Percentiles rank a stretch among this genome's conserved stretches.
Conservation (phyloP, 1,140 invertebrate species). For the Ceratina australensis region DNA sequence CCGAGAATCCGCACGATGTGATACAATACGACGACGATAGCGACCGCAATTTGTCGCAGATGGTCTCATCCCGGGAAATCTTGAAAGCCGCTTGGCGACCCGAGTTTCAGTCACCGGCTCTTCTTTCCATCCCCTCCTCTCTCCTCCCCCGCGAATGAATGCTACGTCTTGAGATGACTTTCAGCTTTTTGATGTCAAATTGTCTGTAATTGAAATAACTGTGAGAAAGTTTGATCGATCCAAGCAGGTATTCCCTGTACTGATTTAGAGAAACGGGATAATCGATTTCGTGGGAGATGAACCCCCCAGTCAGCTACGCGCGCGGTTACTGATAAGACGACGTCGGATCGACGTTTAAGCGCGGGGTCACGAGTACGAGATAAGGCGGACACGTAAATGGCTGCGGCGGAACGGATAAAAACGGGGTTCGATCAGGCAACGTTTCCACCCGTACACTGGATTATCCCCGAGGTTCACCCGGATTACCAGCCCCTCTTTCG, state of each 20-base stretch:
- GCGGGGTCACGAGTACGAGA: slow-evolving; percentile 57
- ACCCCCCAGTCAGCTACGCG: slow-evolving; percentile 37
- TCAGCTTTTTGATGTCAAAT: too few species aligned
- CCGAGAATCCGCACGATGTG: slow-evolving; percentile 25
- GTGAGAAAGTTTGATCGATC: slow-evolving; percentile 24
- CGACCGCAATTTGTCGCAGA: slow-evolving; percentile 51
- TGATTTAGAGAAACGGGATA: slow-evolving; percentile 20
- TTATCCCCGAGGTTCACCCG: slow-evolving; percentile 58
- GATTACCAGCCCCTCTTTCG: slow-evolving; percentile 51
- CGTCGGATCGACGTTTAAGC: slow-evolving; percentile 60
- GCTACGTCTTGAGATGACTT: too few species aligned
- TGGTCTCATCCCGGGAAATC: slow-evolving; percentile 43
- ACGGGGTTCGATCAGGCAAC: slow-evolving; percentile 56
- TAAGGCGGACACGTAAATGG: slow-evolving; percentile 63
- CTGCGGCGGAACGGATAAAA: slow-evolving; percentile 58
- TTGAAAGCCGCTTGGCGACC: slow-evolving; percentile 25
- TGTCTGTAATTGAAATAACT: too few species aligned
- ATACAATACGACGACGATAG: slow-evolving; percentile 28
- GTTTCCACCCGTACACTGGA: slow-evolving; percentile 48
- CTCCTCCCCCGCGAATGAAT: neutral
- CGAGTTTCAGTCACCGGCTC: slow-evolving; percentile 27
- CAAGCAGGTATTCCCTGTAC: neutral
- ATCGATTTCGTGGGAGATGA: slow-evolving; percentile 55
- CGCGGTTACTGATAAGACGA: slow-evolving; percentile 40
- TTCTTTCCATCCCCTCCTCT: slow-evolving; percentile 15